Percentiles rank a stretch among this genome's conserved stretches.
Evolutionary conservation across 2,113 vertebrate species (phyloP).

Genomic region (human (Homo sapiens)): GRCh38 chr1:181676001-181676500

Average conservation of each 20-base stretch:
- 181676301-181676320: not conserved
- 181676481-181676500: not conserved
- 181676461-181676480: conserved; percentile 69
- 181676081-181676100: not conserved
- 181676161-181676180: not conserved
- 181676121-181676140: not conserved
- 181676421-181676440: not conserved
- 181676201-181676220: not conserved
- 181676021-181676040: not conserved
- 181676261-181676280: not conserved
- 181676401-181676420: not conserved
- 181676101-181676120: not conserved
- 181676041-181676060: not conserved
- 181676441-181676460: conserved; percentile 5
- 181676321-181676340: not conserved
- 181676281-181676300: not conserved
- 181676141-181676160: not conserved
- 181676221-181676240: not conserved
- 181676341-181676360: not conserved
- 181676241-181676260: not conserved
- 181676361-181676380: not conserved
- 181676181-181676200: not conserved
- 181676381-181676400: not conserved
- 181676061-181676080: not conserved
- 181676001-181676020: not conserved